These are phyloP conservation scores for Lamellibrachia luymesi DNA, from an alignment of 1,140 invertebrate species.

Conservation along the genomic window DNA sequence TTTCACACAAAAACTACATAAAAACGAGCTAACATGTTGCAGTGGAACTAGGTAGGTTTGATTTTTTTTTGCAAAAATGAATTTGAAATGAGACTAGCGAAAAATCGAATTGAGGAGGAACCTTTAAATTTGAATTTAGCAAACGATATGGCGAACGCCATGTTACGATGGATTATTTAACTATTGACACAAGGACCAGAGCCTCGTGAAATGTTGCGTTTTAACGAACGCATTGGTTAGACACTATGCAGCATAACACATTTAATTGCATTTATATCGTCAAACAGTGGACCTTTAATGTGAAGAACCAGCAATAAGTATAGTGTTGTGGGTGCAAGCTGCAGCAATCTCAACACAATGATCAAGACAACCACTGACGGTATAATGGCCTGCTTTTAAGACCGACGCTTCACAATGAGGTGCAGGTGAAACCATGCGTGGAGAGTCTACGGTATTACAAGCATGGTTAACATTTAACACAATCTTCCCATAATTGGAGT, in stretches of 20 bases:
- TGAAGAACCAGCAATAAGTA: neutral
- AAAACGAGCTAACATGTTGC: no score
- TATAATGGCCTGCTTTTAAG: neutral
- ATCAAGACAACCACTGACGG: neutral
- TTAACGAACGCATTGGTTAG: neutral
- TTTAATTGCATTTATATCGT: neutral
- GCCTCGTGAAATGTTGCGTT: no score
- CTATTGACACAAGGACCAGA: no score
- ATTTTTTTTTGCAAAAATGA: no score
- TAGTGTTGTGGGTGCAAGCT: neutral
- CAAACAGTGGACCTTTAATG: neutral
- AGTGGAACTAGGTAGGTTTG: no score
- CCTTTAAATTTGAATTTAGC: neutral
- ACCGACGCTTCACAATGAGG: neutral
- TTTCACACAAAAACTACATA: no score
- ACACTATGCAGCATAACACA: neutral
- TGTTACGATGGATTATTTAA: neutral
- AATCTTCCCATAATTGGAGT: neutral
- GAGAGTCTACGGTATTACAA: neutral
- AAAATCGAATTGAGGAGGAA: no score
- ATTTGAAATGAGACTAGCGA: no score
- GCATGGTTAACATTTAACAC: neutral
- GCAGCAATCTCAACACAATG: neutral
- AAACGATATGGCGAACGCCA: neutral
- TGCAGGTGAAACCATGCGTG: neutral